Base-by-base conservation (phyloP, 1,140 invertebrate genomes). In the Sipha flava region DNA sequence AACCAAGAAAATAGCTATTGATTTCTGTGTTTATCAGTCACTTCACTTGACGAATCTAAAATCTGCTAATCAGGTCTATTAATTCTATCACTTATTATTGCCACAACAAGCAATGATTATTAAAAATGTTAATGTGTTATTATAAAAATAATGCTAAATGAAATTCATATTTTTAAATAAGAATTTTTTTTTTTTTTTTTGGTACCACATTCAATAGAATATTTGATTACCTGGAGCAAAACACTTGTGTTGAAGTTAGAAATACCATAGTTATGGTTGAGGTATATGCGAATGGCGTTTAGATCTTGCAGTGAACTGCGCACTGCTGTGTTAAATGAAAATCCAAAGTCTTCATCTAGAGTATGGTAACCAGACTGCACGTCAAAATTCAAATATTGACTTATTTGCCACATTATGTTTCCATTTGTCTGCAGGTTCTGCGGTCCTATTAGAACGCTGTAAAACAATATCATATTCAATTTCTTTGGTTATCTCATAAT, bases 261-360 rank as follows among this genome's bases (percentile, higher is more conserved):
- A 2, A 43, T 80, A 31, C 45, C 45, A n/a, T 79, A 72, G 4
- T 79, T 80, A 45, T 81, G 77, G 31, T 79, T 80, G 21, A 80
- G 14, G 3, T 68, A 45, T 21, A 81, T 62, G 4, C 66, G 40
- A 26, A 81, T 72, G 10, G 77, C 77, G 0, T 70, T 79, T 14
- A 81, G 43, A 34, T 81, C 81, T 59, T 70, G 77, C n/a, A 80
- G 23, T 14, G 77, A 79, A 34, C 81, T 81, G 45, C 73, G 80
- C n/a, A 81, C 49, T 12, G 23, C 52, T 2, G 81, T 26, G n/a
- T 79, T 72, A 21, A 81, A 73, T 2, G 77, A 72, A 12, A 81
- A 29, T 18, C 79, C 68, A 10, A 79, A 79, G 5, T 68, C 52
- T 31, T 81, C 64, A 1, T 81, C 66, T 6, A 62, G 16, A 16